Percentiles rank a stretch among this genome's conserved stretches.
Conservation (phyloP, 92 coral and sea anemone genomes). For the Palythoa caribaeorum region DNA sequence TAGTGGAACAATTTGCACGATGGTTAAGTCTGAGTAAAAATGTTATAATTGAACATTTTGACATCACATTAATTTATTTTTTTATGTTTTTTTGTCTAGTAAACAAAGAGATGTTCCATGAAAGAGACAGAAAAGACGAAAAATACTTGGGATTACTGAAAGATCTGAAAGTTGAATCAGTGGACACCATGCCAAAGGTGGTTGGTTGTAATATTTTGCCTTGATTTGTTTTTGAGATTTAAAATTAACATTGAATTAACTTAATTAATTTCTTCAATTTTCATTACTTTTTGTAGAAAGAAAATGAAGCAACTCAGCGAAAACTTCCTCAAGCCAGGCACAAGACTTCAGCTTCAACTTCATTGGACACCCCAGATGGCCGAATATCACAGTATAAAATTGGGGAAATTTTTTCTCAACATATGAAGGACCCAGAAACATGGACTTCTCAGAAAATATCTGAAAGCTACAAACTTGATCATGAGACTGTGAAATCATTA, state of each 20-base stretch:
- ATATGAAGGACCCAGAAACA: slow-evolving; percentile 69
- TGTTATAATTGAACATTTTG: not conserved
- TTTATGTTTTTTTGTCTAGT: slow-evolving; percentile 46
- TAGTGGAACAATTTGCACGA: no score
- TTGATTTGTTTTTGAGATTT: not conserved
- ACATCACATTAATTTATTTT: not conserved
- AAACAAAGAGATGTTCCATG: slow-evolving; percentile 75
- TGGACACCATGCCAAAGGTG: slow-evolving; percentile 66
- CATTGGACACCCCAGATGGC: slow-evolving; percentile 59
- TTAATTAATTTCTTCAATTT: not conserved
- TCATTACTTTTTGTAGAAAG: not conserved
- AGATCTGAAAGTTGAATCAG: slow-evolving; percentile 81
- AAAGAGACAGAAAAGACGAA: slow-evolving; percentile 84
- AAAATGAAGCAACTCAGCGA: slow-evolving; percentile 20
- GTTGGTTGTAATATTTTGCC: not conserved
- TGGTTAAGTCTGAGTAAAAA: not conserved
- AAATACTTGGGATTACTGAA: slow-evolving; percentile 71
- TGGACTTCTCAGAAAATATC: slow-evolving; percentile 87
- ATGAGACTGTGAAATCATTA: slow-evolving; percentile 67
- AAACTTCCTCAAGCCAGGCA: slow-evolving; percentile 63
- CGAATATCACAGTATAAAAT: slow-evolving; percentile 70
- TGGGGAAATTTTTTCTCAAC: slow-evolving; percentile 77
- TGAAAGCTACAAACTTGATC: slow-evolving; percentile 76
- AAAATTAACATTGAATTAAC: no score
- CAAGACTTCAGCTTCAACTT: slow-evolving; percentile 9